Evolutionary conservation across 2,888 invertebrate genomes (phyloP).

Genomic region (Dynastes hyllus): DNA sequence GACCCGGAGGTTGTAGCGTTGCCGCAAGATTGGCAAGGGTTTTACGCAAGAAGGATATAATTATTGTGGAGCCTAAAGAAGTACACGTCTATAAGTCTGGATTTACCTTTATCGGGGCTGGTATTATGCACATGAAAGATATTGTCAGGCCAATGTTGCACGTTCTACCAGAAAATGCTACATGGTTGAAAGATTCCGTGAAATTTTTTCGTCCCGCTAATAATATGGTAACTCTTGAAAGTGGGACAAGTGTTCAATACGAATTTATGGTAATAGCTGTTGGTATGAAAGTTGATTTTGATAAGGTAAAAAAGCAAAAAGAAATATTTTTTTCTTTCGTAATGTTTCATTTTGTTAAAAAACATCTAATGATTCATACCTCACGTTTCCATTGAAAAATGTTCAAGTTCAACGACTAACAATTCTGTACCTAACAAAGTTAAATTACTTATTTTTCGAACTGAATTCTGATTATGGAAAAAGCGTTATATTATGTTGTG

Average conservation of each 20-base stretch:
- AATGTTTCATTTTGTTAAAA: neutral
- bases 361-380: too few relatives aligned
- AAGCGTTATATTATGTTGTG: too few relatives aligned
- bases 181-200: constrained; percentile 85
- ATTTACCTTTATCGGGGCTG: constrained; percentile 92
- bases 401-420: too few relatives aligned
- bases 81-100: constrained; percentile 93
- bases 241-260: constrained; percentile 81
- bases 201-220: constrained; percentile 79
- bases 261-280: constrained; percentile 86
- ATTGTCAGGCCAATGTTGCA: constrained; percentile 15
- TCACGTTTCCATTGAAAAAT: too few relatives aligned
- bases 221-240: constrained; percentile 77
- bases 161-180: constrained; percentile 77
- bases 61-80: constrained; percentile 85
- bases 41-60: constrained; percentile 80
- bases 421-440: too few relatives aligned
- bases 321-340: neutral
- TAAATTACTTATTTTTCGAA: too few relatives aligned
- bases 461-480: too few relatives aligned
- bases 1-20: constrained; percentile 88
- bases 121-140: constrained; percentile 77
- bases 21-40: constrained; percentile 85
- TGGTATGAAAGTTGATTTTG: constrained; percentile 84
- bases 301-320: constrained; percentile 74